Conservation (phyloP, 2,797 vertebrate genomes). For the Kryptolebias ocellatus region DNA sequence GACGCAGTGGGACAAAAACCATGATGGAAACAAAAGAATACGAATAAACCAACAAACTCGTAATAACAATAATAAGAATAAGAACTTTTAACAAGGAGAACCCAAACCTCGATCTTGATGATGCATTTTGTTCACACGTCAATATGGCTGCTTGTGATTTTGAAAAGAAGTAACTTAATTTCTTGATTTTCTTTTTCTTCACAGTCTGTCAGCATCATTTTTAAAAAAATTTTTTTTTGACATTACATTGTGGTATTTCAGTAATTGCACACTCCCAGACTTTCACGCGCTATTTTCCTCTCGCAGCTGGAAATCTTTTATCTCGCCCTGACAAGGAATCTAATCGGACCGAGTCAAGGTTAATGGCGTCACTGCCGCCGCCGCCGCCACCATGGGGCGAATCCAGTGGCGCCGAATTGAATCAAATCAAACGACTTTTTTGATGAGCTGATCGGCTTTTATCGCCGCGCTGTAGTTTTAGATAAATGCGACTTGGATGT, state of each 20-base stretch:
- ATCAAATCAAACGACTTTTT: constrained; percentile 39
- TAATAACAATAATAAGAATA: no score
- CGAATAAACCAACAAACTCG: background rate
- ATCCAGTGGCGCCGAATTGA: constrained; percentile 30
- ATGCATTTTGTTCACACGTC: constrained; percentile 11
- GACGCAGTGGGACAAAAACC: no score
- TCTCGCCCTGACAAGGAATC: constrained; percentile 33
- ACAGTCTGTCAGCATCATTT: background rate
- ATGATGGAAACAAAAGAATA: constrained; percentile 22
- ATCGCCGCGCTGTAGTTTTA: constrained; percentile 49
- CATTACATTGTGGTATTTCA: constrained; percentile 19
- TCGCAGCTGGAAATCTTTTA: constrained; percentile 47
- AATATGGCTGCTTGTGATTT: background rate
- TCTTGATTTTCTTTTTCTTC: background rate
- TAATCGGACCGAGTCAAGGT: constrained; percentile 56
- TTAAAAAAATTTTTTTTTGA: background rate
- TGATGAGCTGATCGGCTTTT: constrained; percentile 56
- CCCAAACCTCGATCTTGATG: background rate
- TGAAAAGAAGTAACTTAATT: constrained; percentile 8
- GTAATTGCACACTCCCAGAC: constrained; percentile 27
- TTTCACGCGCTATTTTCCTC: constrained; percentile 19
- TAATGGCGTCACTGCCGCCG: constrained; percentile 11
- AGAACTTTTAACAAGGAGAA: background rate
- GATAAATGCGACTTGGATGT: constrained; percentile 52
- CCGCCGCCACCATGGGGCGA: constrained; percentile 3